phyloP scores from a whole-genome alignment of 2,888 invertebrate species.

The Erebia aethiops region DNA sequence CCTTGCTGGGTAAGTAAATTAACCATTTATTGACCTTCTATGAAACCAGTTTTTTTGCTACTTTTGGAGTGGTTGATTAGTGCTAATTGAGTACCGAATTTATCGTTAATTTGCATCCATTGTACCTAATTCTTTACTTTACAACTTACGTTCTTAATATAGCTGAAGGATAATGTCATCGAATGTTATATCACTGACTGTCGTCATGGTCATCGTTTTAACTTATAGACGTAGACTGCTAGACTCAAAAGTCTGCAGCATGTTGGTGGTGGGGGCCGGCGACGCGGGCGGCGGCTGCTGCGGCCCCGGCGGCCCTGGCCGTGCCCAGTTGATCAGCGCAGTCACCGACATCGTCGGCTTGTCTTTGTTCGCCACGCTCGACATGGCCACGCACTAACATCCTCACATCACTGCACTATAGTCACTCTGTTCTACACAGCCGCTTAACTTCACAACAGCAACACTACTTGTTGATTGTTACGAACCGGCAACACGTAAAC shows the following conservation, averaged over 20 bases:
- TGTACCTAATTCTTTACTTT: background rate
- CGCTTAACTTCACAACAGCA: conserved; percentile 53
- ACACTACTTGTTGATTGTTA: conserved; percentile 29
- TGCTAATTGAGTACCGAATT: background rate
- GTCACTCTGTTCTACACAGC: conserved; percentile 54
- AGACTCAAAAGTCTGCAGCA: conserved; percentile 61
- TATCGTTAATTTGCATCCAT: conserved; percentile 20
- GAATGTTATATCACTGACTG: too few species aligned
- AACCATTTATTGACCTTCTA: conserved; percentile 14
- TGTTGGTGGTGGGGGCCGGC: conserved; percentile 56
- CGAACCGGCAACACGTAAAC: background rate
- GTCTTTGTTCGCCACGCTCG: conserved; percentile 91
- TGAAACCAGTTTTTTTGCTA: conserved; percentile 13
- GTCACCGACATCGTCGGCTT: conserved; percentile 94
- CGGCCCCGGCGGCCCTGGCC: conserved; percentile 69
- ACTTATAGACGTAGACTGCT: too few species aligned
- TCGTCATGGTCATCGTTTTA: too few species aligned
- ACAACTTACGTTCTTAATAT: background rate
- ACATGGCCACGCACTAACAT: conserved; percentile 77
- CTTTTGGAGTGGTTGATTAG: conserved; percentile 4
- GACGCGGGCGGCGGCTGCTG: conserved; percentile 67
- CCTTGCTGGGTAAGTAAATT: background rate
- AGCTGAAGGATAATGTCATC: too few species aligned
- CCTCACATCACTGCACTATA: conserved; percentile 73
- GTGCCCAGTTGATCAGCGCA: conserved; percentile 89